Base-by-base conservation (phyloP, 2,888 invertebrate genomes). In the Azorinus chamasolen region DNA sequence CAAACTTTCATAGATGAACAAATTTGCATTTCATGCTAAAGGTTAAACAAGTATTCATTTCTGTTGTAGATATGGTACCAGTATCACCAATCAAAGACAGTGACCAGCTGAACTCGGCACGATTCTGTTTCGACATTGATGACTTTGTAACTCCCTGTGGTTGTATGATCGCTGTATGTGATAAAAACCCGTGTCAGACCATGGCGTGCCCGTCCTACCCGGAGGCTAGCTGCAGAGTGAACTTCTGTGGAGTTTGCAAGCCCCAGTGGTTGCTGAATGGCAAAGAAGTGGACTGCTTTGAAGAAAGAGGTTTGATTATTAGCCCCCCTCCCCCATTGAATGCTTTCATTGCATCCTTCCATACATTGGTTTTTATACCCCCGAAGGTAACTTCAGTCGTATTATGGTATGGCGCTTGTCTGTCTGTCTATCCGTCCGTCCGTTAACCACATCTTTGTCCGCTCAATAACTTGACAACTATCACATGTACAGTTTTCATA, bases 121-220 rank as follows among this genome's bases (percentile, higher is more conserved):
- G 87, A 3, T 90, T 91, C 74, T 91, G 91, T 73, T 88, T 91
- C 73, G 87, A 90, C 64, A 85, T 88, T 14, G 79, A 83, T n/a
- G 83, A 86, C 20, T 87, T 87, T 68, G 80, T 90, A 20, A 83
- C 85, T 0, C 83, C 87, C 5, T 91, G 91, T 83, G 59, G 68
- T 1, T 91, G 91, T 83, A 78, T 66, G 20, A 74, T 85, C 22
- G 87, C 87, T 2, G 76, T 81, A 1, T 91, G 91, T 78, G 64
- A 73, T 6, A 61, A 71, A 5, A 90, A 91, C 79, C 91, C 90
- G 1, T 91, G 91, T 80, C 65, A 74, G 57, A 79, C 68, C 0
- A 83, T 71, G 6, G 68, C 80, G 3, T 91, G 91, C 74, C 79
- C 83, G 14, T 85, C 89, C 12, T 88, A 87, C 64, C 91, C 91